Evolutionary conservation across 2,888 invertebrate genomes (phyloP).

Genomic region (Stenolophus ochropezus): DNA sequence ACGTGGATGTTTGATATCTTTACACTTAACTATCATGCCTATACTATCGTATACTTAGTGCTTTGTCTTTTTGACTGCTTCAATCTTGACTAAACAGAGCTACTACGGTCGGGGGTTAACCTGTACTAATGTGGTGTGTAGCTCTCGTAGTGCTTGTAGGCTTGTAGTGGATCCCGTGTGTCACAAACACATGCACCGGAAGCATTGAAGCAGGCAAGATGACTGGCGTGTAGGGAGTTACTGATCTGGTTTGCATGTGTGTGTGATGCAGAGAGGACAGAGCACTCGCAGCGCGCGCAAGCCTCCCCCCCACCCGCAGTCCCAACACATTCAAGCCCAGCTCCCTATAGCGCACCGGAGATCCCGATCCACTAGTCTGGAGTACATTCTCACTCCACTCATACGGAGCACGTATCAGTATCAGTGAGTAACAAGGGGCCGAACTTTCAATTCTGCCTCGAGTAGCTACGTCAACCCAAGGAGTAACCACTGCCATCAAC

Average conservation of each 20-base stretch:
- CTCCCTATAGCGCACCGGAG: slow-evolving; percentile 66
- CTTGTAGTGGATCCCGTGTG: slow-evolving; percentile 21
- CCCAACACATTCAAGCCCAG: slow-evolving; percentile 62
- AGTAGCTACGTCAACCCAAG: background rate
- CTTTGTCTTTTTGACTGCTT: slow-evolving; percentile 67
- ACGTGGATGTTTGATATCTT: background rate
- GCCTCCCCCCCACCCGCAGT: slow-evolving; percentile 63
- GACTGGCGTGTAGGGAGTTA: background rate
- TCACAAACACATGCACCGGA: slow-evolving; percentile 56
- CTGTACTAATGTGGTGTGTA: slow-evolving; percentile 1
- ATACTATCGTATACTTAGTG: slow-evolving; percentile 55
- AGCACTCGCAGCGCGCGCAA: slow-evolving; percentile 67
- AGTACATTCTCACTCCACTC: slow-evolving; percentile 68
- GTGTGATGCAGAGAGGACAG: slow-evolving; percentile 68
- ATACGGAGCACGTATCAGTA: slow-evolving; percentile 67
- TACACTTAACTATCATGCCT: slow-evolving; percentile 27
- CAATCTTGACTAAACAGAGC: slow-evolving; percentile 63
- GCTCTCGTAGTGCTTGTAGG: background rate
- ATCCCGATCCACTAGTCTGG: slow-evolving; percentile 68
- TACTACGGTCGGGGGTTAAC: slow-evolving; percentile 37
- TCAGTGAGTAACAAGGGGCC: slow-evolving; percentile 64
- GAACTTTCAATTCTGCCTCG: background rate
- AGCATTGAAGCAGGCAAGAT: background rate
- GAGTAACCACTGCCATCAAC: too few relatives aligned
- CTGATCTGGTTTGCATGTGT: slow-evolving; percentile 61